Evolutionary conservation across 2,113 vertebrate species (phyloP), one percentile per base, ranked within the genome.

Genomic region (Corynorhinus townsendii): DNA sequence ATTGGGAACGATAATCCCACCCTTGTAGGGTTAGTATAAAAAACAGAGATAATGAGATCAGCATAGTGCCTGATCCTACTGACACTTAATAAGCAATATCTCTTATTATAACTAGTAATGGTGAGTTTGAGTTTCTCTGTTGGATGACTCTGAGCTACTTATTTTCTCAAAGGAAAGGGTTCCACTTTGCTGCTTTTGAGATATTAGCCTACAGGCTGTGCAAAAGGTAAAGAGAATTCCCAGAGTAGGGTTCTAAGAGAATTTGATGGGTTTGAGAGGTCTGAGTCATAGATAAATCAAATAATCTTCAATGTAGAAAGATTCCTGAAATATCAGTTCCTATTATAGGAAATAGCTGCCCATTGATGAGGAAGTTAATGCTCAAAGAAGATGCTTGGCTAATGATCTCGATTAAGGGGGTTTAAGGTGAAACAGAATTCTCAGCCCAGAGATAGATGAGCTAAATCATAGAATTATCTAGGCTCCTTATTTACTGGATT

Each of bases 401-500:
- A 71, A 52, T 90, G 69, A 88, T 76, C n/a, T 76, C 56, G 14
- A 85, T 83, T 90, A 80, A 73, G 69, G n/a, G 28, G 38, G 4
- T 9, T 76, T 75, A 81, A 89, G 75, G n/a, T 85, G 72, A 94
- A 88, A 79, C 49, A 94, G 69, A 89, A 76, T 59, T n/a, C 84
- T 71, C 26, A 82, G 26, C 35, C 95, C 40, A 90, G 66, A 64
- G 76, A 64, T 4, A 26, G 26, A 83, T 76, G 38, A 79, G 30
- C 26, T 83, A 71, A 73, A 92, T 96, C 62, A 89, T 12, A 35
- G 75, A 94, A 91, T 95, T 71, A 83, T 72, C 14, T 59, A 72
- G 79, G 30, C 66, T 82, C 8, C 26, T 92, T 56, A 35, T 82
- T 94, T 92, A 92, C 20, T 64, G 20, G 92, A 85, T 2, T 94